Base-by-base conservation (phyloP, 2,113 vertebrate genomes). In the Tiliqua scincoides region DNA sequence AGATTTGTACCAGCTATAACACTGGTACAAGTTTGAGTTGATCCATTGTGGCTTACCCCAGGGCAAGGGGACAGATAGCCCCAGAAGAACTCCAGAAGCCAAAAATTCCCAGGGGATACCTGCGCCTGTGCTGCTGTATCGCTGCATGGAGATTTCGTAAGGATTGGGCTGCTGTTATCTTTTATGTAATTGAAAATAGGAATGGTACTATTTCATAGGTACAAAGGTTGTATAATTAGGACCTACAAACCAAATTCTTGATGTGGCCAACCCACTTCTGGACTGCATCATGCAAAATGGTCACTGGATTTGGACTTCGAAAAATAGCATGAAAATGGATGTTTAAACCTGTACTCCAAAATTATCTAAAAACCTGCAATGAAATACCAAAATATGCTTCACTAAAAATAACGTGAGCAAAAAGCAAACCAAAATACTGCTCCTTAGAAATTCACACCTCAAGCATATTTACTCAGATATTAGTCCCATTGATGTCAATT, bases 201-300 rank as follows among this genome's bases (percentile, higher is more conserved):
- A 27, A 85, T 84, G 84, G 83, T 7, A n/a, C 20, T 0, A 83
- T 74, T 87, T 89, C 78, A 5, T 6, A 83, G 57, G 0, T 59
- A 59, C 59, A 32, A 83, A 10, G 17, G 87, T 81, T 88, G 87
- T 30, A 89, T 2, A 77, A 7, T 83, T 84, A 75, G 10, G 14
- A 2, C 21, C 27, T 63, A 8, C 27, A 5, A 72, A 37, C 7
- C 35, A 72, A 20, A 72, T 37, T 9, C 35, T 63, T 63, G 35
- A 72, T 72, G 14, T 35, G 20, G 18, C 18, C 21, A 91, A 89
- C 35, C 17, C 17, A 72, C 35, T 21, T 40, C 35, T 32, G n/a
- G 12, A 35, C 14, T n/a, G n/a, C n/a, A n/a, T n/a, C n/a, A n/a
- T n/a, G n/a, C n/a, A 70, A 35, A 25, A 32, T 61, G 61, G 76